A percentile compares a stretch with the other conserved stretches of the same genome.
Evolutionary conservation across 1,140 invertebrate species (phyloP).

Genomic region (Muscidifurax raptorellus): DNA sequence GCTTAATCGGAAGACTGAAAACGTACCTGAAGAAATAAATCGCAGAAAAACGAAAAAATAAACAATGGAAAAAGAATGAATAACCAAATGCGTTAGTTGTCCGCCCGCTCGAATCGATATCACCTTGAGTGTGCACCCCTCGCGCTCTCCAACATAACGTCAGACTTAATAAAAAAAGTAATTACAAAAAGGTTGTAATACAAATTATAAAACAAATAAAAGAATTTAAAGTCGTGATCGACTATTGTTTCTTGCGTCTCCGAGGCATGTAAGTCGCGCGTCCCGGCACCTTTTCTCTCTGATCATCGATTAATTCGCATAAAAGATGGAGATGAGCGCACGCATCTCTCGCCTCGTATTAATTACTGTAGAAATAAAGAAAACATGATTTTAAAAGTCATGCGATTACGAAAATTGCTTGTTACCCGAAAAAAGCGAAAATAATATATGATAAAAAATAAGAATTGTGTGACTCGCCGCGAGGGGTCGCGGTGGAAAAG

Average conservation of each 20-base stretch:
- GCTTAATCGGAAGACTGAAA: conserved; percentile 51
- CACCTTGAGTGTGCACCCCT: conserved; percentile 50
- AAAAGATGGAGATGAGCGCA: background rate
- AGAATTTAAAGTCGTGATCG: background rate
- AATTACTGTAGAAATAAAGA: background rate
- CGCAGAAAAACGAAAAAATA: conserved; percentile 32
- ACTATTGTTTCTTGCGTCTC: conserved; percentile 20
- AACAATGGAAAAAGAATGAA: conserved; percentile 1
- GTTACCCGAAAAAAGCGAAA: conserved; percentile 5
- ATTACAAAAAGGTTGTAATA: conserved; percentile 19
- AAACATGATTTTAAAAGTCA: background rate
- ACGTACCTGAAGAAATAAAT: conserved; percentile 48
- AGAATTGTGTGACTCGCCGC: background rate
- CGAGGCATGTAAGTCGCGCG: background rate
- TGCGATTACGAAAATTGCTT: conserved; percentile 1
- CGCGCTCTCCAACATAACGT: conserved; percentile 6
- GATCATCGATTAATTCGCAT: background rate
- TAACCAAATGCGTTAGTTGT: conserved; percentile 11
- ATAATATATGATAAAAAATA: background rate
- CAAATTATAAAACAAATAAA: conserved; percentile 11
- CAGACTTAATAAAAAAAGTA: conserved; percentile 23
- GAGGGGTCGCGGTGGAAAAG: background rate
- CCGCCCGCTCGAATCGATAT: background rate
- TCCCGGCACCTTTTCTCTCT: background rate
- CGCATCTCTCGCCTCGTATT: background rate